Conservation (phyloP, 2,113 vertebrate genomes). For the Melanerpes aurifrons region DNA sequence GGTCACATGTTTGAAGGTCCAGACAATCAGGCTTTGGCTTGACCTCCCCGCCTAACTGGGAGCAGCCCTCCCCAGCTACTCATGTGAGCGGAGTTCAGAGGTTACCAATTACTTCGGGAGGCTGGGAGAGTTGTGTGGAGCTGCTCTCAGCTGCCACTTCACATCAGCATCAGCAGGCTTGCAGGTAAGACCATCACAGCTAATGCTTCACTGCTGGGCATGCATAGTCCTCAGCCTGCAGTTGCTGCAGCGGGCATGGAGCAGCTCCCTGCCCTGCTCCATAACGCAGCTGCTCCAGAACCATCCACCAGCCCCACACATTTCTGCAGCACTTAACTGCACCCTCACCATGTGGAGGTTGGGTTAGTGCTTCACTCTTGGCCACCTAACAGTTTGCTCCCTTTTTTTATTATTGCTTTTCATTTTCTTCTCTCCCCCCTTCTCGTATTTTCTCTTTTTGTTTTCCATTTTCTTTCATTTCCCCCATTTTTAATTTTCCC, state of each 20-base stretch:
- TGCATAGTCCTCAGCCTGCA: conserved; percentile 47
- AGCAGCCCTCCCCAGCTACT: conserved; percentile 66
- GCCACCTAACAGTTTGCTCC: background rate
- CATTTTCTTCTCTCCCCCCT: background rate
- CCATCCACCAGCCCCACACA: background rate
- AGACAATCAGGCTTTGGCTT: conserved; percentile 70
- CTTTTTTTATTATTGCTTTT: too few species aligned
- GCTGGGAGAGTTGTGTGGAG: conserved; percentile 85
- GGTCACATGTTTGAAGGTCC: conserved; percentile 73
- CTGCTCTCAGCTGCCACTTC: conserved; percentile 84
- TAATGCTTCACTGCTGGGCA: conserved; percentile 19
- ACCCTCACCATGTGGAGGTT: fast-evolving
- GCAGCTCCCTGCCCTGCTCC: background rate
- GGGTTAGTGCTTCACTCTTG: background rate
- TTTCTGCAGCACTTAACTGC: background rate
- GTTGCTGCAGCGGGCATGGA: background rate
- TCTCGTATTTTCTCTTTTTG: background rate
- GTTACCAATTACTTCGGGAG: conserved; percentile 90
- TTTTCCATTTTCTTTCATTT: background rate
- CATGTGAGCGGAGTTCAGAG: conserved; percentile 83
- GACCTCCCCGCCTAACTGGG: conserved; percentile 70
- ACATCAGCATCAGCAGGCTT: conserved; percentile 81
- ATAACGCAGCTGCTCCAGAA: fast-evolving
- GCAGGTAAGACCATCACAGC: conserved; percentile 75
- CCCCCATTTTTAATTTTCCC: background rate